phyloP scores from a whole-genome alignment of 2,797 vertebrate species.

The Myotis planiceps region DNA sequence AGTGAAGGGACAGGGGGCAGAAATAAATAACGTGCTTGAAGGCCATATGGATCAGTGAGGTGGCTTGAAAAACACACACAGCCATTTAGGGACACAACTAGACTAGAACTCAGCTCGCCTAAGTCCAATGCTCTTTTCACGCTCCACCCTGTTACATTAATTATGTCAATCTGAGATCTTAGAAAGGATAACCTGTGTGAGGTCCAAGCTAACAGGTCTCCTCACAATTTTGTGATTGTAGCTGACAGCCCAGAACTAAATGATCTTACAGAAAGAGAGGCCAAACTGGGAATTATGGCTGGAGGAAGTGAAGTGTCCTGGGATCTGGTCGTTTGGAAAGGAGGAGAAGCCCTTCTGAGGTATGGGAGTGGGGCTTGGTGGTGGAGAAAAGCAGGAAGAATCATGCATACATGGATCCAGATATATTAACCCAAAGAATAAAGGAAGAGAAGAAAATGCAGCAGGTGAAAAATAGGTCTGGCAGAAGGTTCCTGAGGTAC shows the following conservation, averaged over 20 bases:
- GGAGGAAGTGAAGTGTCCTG: neutral
- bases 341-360: neutral
- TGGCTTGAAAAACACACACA: neutral
- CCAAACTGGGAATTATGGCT: fast-evolving
- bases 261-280: neutral
- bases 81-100: neutral
- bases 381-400: neutral
- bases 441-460: neutral
- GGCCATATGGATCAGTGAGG: neutral
- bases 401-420: neutral
- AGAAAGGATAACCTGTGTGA: neutral
- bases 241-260: neutral
- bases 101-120: neutral
- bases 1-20: neutral
- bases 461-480: neutral
- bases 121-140: neutral
- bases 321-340: neutral
- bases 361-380: no score
- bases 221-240: neutral
- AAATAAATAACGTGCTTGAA: neutral
- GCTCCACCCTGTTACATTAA: neutral
- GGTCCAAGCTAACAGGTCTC: neutral
- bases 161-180: neutral
- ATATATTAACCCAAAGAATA: neutral
- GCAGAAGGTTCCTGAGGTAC: neutral